Base-by-base conservation (phyloP, 2,797 vertebrate genomes). In the Rhinichthys osculus region DNA sequence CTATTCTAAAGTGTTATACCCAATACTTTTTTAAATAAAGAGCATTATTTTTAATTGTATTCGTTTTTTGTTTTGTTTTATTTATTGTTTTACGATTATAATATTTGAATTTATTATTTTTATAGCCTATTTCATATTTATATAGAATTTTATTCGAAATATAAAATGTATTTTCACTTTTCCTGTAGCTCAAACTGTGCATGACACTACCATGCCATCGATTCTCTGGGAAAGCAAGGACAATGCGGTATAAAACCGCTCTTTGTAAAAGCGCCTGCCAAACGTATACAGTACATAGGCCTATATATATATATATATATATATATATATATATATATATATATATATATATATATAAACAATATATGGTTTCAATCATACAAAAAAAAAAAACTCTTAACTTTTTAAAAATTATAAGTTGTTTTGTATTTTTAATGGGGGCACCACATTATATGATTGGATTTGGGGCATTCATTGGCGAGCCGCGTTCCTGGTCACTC, bases 321-420 rank as follows among this genome's bases (percentile, higher is more conserved):
- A 35, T 3, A 35, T 35, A 35, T 3, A 35, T 35, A 35, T 3
- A 35, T 35, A 2, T 35, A 35, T 3, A 35, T 35, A 5, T 38
- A 5, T 35, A 5, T 40, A 8, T 40, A 40, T 7, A 8, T 8
- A 7, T 40, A 8, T 8, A 40, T 1, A 40, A 4, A 40, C 40
- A 40, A 40, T 0, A 8, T 40, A 40, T 40, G 40, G 0, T 9
- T 11, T 44, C 5, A 27, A 62, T 62, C 59, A 62, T 62, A n/a
- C n/a, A 21, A 62, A 13, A 54, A 62, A 59, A 59, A 0, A 0
- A 0, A 21, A 1, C 7, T n/a, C 0, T 23, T n/a, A 35, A 38
- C 5, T 27, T 11, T 47, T 47, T 47, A 0, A 47, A 14, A 42
- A 2, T 0, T 42, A 44, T 11, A 44, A 11, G 42, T 47, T 47